Base-by-base conservation (phyloP, 2,797 vertebrate genomes). In the Okamejei kenojei region DNA sequence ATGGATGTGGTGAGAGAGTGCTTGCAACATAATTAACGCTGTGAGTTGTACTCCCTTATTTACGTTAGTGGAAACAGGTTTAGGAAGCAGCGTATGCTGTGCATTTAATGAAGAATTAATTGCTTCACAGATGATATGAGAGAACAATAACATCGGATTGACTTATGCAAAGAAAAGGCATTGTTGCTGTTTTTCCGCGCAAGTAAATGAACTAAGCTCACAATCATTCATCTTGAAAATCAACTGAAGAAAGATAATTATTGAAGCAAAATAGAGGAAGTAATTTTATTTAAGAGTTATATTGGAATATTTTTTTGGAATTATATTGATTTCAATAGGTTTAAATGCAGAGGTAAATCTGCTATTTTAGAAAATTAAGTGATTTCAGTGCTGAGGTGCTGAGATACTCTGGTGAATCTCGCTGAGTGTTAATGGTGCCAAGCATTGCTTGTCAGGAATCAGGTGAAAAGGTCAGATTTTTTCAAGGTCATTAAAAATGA, bases 401-500 rank as follows among this genome's bases (percentile, higher is more conserved):
- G n/a, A 35, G 63, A 35, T 35, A 68, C 17, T 21, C 8, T 8
- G n/a, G 29, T 35, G 5, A 68, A 88, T 9, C 84, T 88, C 32
- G 84, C 61, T 35, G 5, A 88, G n/a, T 88, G 61, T n/a, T 19
- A 9, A 17, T 32, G 82, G 58, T 63, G 61, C n/a, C 58, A 19
- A 65, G 61, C 7, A 15, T 88, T 19, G 7, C n/a, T 68, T 88
- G 84, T 21, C 7, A 15, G 61, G 84, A 88, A 35, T 88, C 63
- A 88, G n/a, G 8, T 88, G 29, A n/a, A 32, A 32, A 10, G 84
- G n/a, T 68, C 63, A 35, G 68, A 21, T 68, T 88, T 32, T 54
- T 7, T 32, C 84, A 88, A 68, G 84, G 63, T 88, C 61, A 88
- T 19, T 88, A 88, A 68, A 54, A 88, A 88, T 88, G 61, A 68